These are phyloP conservation scores for Gymnopithys bicolor DNA, from an alignment of 2,797 vertebrate species.

Conservation along the genomic window DNA sequence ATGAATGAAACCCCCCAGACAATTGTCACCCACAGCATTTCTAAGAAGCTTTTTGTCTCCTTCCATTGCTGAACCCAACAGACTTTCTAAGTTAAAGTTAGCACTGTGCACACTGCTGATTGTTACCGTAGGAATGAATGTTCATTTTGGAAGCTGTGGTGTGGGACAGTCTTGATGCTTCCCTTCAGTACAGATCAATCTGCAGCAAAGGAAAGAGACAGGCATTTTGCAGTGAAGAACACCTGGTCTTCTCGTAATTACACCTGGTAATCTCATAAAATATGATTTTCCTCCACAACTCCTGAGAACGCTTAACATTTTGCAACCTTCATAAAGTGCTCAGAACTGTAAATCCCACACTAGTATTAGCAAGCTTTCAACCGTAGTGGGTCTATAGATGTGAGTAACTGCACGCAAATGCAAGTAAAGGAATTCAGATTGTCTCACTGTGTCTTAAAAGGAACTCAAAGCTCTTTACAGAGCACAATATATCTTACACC, in stretches of 20 bases:
- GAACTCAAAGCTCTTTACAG: neutral
- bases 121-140: neutral
- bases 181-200: neutral
- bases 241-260: neutral
- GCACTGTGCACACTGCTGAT: neutral
- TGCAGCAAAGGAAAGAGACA: neutral
- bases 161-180: neutral
- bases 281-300: neutral
- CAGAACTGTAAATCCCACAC: neutral
- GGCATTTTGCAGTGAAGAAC: neutral
- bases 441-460: neutral
- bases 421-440: neutral
- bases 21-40: constrained; percentile 18
- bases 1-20: constrained; percentile 33
- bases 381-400: fast-evolving
- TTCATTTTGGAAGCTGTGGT: neutral
- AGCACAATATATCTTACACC: neutral
- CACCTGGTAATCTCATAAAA: neutral
- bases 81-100: neutral
- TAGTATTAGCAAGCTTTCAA: neutral
- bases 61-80: neutral
- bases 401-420: neutral
- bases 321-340: neutral
- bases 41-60: constrained; percentile 32
- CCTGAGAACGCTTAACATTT: neutral